A percentile compares a stretch with the other conserved stretches of the same genome.
Evolutionary conservation across 2,113 vertebrate species (phyloP).

Genomic region (Coryphaenoides rupestris): DNA sequence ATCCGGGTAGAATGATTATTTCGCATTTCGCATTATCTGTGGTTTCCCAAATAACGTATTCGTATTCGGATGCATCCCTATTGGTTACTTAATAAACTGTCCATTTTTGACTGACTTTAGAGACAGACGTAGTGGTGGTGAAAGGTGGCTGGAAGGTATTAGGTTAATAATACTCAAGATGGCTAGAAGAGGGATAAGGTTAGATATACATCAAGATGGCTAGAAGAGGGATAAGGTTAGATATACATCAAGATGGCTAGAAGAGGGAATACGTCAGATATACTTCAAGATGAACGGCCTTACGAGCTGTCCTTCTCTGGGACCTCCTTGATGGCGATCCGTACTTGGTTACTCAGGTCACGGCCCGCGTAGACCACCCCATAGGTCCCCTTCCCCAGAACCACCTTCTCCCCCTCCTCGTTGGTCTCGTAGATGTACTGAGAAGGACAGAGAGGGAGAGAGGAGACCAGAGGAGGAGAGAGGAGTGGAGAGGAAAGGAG

Average conservation of each 20-base stretch:
- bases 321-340: constrained; percentile 94
- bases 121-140: too few relatives aligned
- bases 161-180: too few relatives aligned
- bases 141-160: too few relatives aligned
- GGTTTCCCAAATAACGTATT: too few relatives aligned
- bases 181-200: not conserved
- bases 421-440: constrained; percentile 86
- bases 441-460: not conserved
- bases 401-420: constrained; percentile 75
- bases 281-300: not conserved
- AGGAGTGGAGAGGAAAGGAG: too few relatives aligned
- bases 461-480: not conserved
- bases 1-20: too few relatives aligned
- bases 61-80: too few relatives aligned
- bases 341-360: constrained; percentile 83
- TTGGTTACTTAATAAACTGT: too few relatives aligned
- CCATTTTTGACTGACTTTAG: too few relatives aligned
- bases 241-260: not conserved
- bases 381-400: constrained; percentile 87
- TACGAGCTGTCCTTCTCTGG: constrained; percentile 87
- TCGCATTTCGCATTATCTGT: too few relatives aligned
- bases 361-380: constrained; percentile 88
- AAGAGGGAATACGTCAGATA: not conserved
- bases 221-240: not conserved
- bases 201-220: not conserved